Percentiles rank a stretch among this genome's conserved stretches.
Evolutionary conservation across 2,888 invertebrate genomes (phyloP).

Genomic region (Dexiosoma caninum): DNA sequence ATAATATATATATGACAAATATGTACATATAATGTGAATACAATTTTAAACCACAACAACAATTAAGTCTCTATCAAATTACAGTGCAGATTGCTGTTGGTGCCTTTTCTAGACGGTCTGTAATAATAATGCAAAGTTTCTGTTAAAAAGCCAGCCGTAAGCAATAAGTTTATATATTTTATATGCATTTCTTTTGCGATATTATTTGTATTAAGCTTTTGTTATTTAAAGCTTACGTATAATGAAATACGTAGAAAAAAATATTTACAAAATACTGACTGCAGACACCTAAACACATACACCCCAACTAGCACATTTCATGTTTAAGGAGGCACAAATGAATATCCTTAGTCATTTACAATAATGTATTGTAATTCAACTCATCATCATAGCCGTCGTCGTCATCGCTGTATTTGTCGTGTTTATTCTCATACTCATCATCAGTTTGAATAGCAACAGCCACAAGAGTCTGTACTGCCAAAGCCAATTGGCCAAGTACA

Average conservation of each 20-base stretch:
- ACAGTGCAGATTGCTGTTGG: constrained; percentile 29
- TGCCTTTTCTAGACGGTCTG: not conserved
- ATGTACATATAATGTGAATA: too few relatives aligned
- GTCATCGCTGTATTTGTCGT: not conserved
- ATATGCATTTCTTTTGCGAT: constrained; percentile 2
- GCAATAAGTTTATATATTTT: constrained; percentile 54
- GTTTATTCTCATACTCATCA: not conserved
- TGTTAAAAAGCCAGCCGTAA: constrained; percentile 56
- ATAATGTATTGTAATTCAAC: constrained; percentile 60
- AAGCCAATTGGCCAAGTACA: constrained; percentile 13
- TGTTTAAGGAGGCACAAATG: constrained; percentile 57
- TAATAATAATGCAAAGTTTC: constrained; percentile 37
- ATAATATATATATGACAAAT: too few relatives aligned
- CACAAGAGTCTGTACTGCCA: not conserved
- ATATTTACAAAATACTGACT: constrained; percentile 45
- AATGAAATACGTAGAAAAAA: constrained; percentile 30
- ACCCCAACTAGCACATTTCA: constrained; percentile 29
- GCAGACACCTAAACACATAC: constrained; percentile 27
- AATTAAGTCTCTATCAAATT: not conserved
- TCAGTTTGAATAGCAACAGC: constrained; percentile 19
- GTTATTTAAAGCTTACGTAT: constrained; percentile 53
- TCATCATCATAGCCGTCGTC: constrained; percentile 44
- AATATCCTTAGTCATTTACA: constrained; percentile 62
- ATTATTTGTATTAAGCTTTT: constrained; percentile 34
- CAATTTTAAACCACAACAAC: too few relatives aligned